Conservation (phyloP, 2,797 vertebrate genomes). For the Chelon auratus region DNA sequence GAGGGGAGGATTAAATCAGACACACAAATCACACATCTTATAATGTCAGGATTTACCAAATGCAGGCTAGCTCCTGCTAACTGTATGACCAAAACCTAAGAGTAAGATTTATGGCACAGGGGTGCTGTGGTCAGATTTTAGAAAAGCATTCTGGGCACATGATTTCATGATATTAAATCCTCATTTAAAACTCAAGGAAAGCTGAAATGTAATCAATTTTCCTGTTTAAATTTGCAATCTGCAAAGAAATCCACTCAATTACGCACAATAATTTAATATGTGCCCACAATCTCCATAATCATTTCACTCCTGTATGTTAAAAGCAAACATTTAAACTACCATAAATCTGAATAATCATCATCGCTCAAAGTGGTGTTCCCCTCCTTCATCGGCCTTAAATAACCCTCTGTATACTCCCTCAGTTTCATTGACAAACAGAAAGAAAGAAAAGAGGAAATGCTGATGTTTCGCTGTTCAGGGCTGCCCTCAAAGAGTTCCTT, state of each 20-base stretch:
- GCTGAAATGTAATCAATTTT: conserved; percentile 20
- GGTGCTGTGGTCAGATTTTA: conserved; percentile 14
- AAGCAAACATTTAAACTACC: conserved; percentile 11
- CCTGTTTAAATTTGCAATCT: conserved; percentile 21
- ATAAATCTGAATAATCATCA: conserved; percentile 37
- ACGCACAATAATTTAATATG: conserved; percentile 29
- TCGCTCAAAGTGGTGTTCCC: conserved; percentile 20
- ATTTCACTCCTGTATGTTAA: conserved; percentile 17
- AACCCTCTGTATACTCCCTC: conserved; percentile 14
- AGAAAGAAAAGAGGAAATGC: conserved; percentile 15
- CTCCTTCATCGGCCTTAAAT: conserved; percentile 16
- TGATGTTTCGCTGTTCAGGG: conserved; percentile 42
- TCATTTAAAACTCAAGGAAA: conserved; percentile 13
- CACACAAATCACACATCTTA: conserved; percentile 50
- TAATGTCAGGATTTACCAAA: conserved; percentile 58
- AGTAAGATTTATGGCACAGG: conserved; percentile 42
- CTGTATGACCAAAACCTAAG: conserved; percentile 47
- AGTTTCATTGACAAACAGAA: conserved; percentile 24
- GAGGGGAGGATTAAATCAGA: conserved; percentile 60
- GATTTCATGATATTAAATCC: conserved; percentile 19
- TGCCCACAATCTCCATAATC: conserved; percentile 3
- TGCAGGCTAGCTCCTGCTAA: conserved; percentile 49
- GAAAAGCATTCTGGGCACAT: conserved; percentile 16
- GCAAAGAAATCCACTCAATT: conserved; percentile 38
- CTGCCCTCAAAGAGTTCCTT: conserved; percentile 37